Base-by-base conservation (phyloP, 2,888 invertebrate genomes). In the Atherix ibis region DNA sequence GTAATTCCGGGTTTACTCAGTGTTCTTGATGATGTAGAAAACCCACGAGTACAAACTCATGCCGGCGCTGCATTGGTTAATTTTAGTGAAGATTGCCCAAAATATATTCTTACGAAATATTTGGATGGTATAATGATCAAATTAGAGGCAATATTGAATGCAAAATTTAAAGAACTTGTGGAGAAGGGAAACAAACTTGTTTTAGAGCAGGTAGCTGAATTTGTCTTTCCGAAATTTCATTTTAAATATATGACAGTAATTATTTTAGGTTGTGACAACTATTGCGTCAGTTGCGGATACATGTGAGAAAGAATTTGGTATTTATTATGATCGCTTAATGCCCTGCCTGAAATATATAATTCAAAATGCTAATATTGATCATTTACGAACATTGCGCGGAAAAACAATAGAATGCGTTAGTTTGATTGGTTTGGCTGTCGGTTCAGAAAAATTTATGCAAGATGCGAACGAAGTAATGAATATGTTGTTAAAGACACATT, bases 401-500 rank as follows among this genome's bases (percentile, higher is more conserved):
- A 99, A 98, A 65, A 92, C 97, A 2, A 98, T 98, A 44, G 98
- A 98, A 62, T 99, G 98, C 55, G 91, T 98, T 44, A 94, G 94
- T 54, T 72, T 99, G 37, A 97, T 99, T 56, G 98, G 98, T 48
- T 59, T 82, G 46, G 83, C 83, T 19, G 83, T 83, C 15, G 83
- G 83, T 3, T 68, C 75, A 22, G 80, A 81, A 40, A 82, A 82
- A 67, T 95, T 95, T 59, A 74, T 83, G 57, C 61, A 69, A 4
- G 95, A 97, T 60, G 95, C 94, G 1, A 83, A 81, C 35, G 91
- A 92, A 57, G 83, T 97, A 12, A 97, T 97, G 95, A 83, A 91
- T 49, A 71, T 95, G 64, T 64, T 97, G 34, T 58, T 97, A 43
- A 84, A 87, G 60, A 87, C 89, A 0, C 91, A 94, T 56, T 75